Evolutionary conservation across 1,140 invertebrate species (phyloP), one percentile per base, ranked within the genome.

Genomic region (Charaxes varanes): DNA sequence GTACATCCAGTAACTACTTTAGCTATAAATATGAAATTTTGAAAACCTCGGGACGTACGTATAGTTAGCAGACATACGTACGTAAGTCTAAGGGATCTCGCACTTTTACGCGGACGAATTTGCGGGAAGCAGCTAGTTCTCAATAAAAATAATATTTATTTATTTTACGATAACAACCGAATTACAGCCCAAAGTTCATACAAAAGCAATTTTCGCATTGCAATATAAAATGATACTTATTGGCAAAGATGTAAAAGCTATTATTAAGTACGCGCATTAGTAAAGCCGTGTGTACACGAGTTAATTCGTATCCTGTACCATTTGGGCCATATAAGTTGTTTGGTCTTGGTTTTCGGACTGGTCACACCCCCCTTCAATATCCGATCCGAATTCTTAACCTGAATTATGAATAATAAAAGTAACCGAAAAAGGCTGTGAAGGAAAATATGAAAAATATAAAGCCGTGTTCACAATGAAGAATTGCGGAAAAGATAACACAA

Each of bases 371-470:
- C 24, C 23, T 34, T 21, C n/a, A 18, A 35, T 35, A 35, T 40
- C 37, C 31, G 37, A 41, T 40, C 31, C 42, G 27, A 38, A 53
- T 46, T 42, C 38, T 42, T 43, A 47, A 46, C 43, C 42, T 33
- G 22, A 50, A 47, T 55, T 40, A 33, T 18, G 11, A 17, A 42
- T 37, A 53, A 43, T 47, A 53, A 48, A 53, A 43, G 37, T 42
- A 47, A 46, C 27, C 35, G 24, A 22, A 16, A 21, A 36, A 21
- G 33, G 26, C 26, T 10, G 16, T 33, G 23, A 14, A 16, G 4
- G 42, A 41, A 41, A 19, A 33, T 34, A 13, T 24, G 4, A 36
- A 32, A 24, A 24, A 34, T 16, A 16, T 32, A 15, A 33, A 41
- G 28, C 15, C 14, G 2, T 3, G 1, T 34, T 3, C 17, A 34